Conservation (phyloP, 2,888 invertebrate species). For the Hypomecis punctinalis region DNA sequence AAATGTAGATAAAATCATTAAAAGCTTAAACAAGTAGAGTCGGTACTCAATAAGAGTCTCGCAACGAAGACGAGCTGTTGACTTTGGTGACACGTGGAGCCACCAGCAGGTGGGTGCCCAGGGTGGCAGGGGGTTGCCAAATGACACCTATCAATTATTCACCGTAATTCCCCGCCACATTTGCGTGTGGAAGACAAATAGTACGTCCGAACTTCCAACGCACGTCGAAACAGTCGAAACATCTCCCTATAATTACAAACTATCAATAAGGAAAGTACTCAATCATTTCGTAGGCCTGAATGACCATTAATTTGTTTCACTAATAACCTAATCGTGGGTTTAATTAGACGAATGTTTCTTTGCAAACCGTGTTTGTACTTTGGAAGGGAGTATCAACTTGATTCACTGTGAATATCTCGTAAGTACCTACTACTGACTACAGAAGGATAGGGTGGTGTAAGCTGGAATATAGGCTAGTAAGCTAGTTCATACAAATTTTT, state of each 20-base stretch:
- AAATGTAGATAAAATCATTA: neutral
- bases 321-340: constrained; percentile 35
- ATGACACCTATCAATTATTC: constrained; percentile 85
- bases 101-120: constrained; percentile 58
- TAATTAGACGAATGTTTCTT: constrained; percentile 31
- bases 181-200: constrained; percentile 84
- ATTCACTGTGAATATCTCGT: no score
- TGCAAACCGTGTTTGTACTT: neutral
- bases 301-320: constrained; percentile 42
- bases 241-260: constrained; percentile 70
- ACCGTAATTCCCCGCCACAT: constrained; percentile 80
- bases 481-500: no score
- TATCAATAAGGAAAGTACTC: constrained; percentile 57
- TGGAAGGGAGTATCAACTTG: no score
- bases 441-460: no score
- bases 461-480: no score
- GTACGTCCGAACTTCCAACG: constrained; percentile 67
- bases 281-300: constrained; percentile 48
- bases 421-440: no score
- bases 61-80: constrained; percentile 43
- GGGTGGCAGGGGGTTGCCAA: constrained; percentile 70
- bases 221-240: constrained; percentile 70
- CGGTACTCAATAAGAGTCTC: constrained; percentile 48
- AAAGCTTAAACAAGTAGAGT: constrained; percentile 6
- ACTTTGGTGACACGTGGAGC: constrained; percentile 48